These are phyloP conservation scores for Danio choprae DNA, from an alignment of 2,797 vertebrate species.

Conservation along the genomic window DNA sequence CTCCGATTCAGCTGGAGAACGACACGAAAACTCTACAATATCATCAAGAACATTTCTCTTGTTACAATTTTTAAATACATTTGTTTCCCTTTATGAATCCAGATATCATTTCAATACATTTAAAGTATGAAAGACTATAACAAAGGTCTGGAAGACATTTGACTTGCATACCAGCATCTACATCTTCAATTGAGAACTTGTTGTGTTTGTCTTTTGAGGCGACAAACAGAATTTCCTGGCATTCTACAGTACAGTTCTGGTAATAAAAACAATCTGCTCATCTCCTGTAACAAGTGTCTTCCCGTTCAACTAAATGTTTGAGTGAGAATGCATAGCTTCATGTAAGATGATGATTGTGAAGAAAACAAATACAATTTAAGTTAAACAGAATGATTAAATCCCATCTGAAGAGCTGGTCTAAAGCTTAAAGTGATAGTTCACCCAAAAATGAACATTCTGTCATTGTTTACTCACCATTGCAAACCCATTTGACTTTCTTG, in stretches of 20 bases:
- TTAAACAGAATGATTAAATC: not conserved
- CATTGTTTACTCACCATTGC: no score
- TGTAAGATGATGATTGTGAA: not conserved
- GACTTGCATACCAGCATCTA: not conserved
- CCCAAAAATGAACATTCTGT: no score
- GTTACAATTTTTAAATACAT: not conserved
- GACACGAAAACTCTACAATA: not conserved
- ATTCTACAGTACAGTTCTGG: not conserved
- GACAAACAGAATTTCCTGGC: not conserved
- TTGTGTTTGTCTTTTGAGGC: no score
- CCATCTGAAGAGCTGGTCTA: not conserved
- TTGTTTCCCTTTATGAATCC: constrained; percentile 12
- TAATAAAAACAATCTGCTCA: not conserved
- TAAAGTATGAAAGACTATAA: not conserved
- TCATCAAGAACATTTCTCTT: not conserved
- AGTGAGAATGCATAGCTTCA: not conserved
- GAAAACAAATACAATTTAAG: not conserved
- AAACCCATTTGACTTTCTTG: no score
- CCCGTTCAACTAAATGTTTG: not conserved
- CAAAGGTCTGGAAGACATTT: not conserved
- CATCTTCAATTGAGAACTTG: not conserved
- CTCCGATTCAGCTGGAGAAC: constrained; percentile 2
- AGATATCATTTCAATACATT: not conserved
- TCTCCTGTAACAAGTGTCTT: not conserved
- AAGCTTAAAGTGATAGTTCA: not conserved